phyloP scores from a whole-genome alignment of 92 coral and sea anemone genomes.

The Plumapathes pennacea region DNA sequence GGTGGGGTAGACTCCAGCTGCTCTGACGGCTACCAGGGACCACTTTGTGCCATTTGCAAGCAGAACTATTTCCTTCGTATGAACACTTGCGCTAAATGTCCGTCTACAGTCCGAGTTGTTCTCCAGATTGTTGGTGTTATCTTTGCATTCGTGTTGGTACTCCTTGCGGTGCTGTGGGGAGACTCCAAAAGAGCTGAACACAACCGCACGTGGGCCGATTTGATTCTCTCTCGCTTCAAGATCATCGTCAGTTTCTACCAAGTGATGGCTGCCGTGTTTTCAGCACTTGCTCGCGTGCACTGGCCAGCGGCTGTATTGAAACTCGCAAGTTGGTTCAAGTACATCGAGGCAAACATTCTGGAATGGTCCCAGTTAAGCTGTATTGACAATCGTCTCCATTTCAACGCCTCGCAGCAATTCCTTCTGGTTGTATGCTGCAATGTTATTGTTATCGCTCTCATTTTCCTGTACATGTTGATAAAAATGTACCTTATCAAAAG shows the following conservation, averaged over 20 bases:
- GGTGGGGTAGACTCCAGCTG: conserved; percentile 37
- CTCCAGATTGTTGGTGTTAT: conserved; percentile 31
- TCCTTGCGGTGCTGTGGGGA: conserved; percentile 53
- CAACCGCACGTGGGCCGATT: conserved; percentile 26
- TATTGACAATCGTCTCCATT: neutral
- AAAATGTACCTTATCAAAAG: neutral
- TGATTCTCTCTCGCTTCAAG: conserved; percentile 29
- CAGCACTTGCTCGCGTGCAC: conserved; percentile 14
- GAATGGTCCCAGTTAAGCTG: conserved; percentile 15
- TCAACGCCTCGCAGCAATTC: conserved; percentile 21
- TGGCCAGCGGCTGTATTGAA: conserved; percentile 25
- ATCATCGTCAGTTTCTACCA: conserved; percentile 32
- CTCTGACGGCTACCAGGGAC: conserved; percentile 24
- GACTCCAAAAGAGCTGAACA: conserved; percentile 35
- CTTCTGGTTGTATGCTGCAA: conserved; percentile 7
- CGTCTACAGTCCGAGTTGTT: conserved; percentile 1
- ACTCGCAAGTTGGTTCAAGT: conserved; percentile 16
- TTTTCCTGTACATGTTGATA: conserved; percentile 6
- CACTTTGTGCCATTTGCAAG: conserved; percentile 20
- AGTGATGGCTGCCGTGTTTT: conserved; percentile 30
- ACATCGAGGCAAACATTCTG: conserved; percentile 16
- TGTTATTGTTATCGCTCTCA: neutral
- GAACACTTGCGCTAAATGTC: conserved; percentile 26
- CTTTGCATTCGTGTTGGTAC: conserved; percentile 22
- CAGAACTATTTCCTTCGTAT: conserved; percentile 22